Percentiles rank a stretch among this genome's conserved stretches.
phyloP scores from a whole-genome alignment of 2,113 vertebrate genomes.

The Pygoscelis adeliae region DNA sequence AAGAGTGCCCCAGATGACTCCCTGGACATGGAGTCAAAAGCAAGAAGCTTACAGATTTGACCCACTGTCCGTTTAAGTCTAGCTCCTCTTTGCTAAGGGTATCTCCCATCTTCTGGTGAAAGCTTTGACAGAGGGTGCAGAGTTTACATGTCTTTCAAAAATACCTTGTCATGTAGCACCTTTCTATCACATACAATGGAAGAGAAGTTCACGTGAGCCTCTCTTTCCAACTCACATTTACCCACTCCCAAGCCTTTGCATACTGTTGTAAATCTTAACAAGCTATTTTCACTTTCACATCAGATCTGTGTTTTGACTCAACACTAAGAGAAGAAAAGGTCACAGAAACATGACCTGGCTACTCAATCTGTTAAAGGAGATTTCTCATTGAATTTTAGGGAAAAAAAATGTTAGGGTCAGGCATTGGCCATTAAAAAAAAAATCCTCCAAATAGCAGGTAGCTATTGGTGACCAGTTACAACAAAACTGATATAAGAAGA shows the following conservation, averaged over 20 bases:
- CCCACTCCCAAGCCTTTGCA: neutral
- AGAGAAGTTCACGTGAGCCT: neutral
- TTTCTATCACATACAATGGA: neutral
- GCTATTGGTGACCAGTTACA: neutral
- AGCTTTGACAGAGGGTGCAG: neutral
- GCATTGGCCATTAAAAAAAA: neutral
- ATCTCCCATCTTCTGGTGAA: neutral
- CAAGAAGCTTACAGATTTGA: neutral
- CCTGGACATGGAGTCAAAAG: neutral
- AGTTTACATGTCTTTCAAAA: neutral
- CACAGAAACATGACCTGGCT: neutral
- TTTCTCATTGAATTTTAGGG: neutral
- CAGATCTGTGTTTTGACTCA: constrained; percentile 26
- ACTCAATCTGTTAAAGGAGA: neutral
- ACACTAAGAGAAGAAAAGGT: constrained; percentile 1
- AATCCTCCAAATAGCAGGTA: neutral
- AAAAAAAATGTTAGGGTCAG: neutral
- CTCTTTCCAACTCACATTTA: constrained; percentile 24
- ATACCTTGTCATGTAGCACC: neutral
- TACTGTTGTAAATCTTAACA: neutral
- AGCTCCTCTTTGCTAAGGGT: neutral
- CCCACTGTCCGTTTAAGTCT: neutral
- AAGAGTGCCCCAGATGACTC: neutral
- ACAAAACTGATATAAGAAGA: neutral
- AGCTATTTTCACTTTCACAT: constrained; percentile 28